phyloP scores from a whole-genome alignment of 1,140 invertebrate species.

The Cyclargus thomasi region DNA sequence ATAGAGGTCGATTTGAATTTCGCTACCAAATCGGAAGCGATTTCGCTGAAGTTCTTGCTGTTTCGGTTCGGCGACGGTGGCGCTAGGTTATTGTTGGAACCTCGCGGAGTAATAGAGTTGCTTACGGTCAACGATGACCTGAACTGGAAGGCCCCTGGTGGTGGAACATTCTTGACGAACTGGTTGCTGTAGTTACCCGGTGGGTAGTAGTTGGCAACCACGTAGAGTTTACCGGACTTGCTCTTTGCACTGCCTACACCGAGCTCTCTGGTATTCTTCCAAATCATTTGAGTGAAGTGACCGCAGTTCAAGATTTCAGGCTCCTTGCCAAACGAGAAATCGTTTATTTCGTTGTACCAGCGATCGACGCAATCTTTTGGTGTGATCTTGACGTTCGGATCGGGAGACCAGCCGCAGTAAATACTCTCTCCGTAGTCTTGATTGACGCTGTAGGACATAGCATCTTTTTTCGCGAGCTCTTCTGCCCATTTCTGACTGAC shows the following conservation, averaged over 20 bases:
- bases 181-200: slow-evolving; percentile 86
- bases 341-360: slow-evolving; percentile 82
- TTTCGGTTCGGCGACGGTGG: slow-evolving; percentile 49
- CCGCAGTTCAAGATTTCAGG: slow-evolving; percentile 78
- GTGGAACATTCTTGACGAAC: slow-evolving; percentile 83
- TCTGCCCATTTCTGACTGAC: slow-evolving; percentile 85
- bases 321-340: slow-evolving; percentile 78
- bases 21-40: slow-evolving; percentile 53
- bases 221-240: slow-evolving; percentile 74
- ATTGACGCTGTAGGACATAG: slow-evolving; percentile 78
- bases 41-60: slow-evolving; percentile 53
- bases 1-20: slow-evolving; percentile 53
- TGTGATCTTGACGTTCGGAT: slow-evolving; percentile 79
- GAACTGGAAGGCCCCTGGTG: slow-evolving; percentile 64
- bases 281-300: slow-evolving; percentile 85
- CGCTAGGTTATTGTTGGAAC: slow-evolving; percentile 42
- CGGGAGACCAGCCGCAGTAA: slow-evolving; percentile 82
- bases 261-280: slow-evolving; percentile 83
- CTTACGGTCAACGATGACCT: slow-evolving; percentile 29
- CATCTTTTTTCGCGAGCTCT: slow-evolving; percentile 81
- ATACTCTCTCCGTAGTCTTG: slow-evolving; percentile 77
- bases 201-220: slow-evolving; percentile 89
- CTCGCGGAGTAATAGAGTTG: slow-evolving; percentile 27
- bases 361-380: slow-evolving; percentile 80
- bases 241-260: slow-evolving; percentile 85